phyloP scores from a whole-genome alignment of 30 jellyfish, hydroid and myxozoan genomes.

The Turritopsis dohrnii region DNA sequence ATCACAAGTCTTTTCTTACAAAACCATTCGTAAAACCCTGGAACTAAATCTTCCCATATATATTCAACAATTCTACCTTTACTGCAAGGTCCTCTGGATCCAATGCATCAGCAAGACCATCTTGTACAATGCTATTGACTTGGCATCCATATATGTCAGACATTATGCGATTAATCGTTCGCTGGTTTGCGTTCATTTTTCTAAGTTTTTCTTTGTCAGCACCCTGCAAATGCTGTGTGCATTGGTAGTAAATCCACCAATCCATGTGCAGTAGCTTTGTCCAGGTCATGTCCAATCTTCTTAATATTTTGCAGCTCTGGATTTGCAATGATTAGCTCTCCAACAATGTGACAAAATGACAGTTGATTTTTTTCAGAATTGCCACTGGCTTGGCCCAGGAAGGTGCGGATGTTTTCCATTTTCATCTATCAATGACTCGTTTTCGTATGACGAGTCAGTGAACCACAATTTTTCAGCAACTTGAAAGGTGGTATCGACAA shows the following conservation, averaged over 20 bases:
- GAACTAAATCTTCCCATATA: constrained; percentile 43
- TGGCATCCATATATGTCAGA: constrained; percentile 49
- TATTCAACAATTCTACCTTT: constrained; percentile 7
- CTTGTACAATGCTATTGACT: constrained; percentile 20
- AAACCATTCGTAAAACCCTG: constrained; percentile 42
- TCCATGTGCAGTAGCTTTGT: constrained; percentile 40
- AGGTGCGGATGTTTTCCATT: constrained; percentile 9
- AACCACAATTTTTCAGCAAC: constrained; percentile 38
- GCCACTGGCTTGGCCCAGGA: constrained; percentile 19
- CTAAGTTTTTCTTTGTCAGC: constrained; percentile 35
- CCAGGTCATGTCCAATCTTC: constrained; percentile 53
- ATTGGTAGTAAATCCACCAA: constrained; percentile 29
- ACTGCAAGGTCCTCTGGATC: constrained; percentile 27
- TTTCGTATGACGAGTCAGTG: constrained; percentile 39
- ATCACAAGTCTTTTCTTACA: constrained; percentile 18
- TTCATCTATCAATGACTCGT: constrained; percentile 38
- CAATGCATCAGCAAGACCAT: constrained; percentile 38
- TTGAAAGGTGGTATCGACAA: constrained; percentile 43
- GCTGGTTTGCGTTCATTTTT: constrained; percentile 38
- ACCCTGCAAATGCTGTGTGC: constrained; percentile 46
- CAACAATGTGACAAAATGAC: constrained; percentile 29
- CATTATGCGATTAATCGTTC: constrained; percentile 44
- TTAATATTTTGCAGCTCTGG: constrained; percentile 22
- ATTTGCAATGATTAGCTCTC: constrained; percentile 30
- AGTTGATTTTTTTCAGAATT: constrained; percentile 36